phyloP scores from a whole-genome alignment of 2,888 invertebrate species.

The Pomacea canaliculata region DNA sequence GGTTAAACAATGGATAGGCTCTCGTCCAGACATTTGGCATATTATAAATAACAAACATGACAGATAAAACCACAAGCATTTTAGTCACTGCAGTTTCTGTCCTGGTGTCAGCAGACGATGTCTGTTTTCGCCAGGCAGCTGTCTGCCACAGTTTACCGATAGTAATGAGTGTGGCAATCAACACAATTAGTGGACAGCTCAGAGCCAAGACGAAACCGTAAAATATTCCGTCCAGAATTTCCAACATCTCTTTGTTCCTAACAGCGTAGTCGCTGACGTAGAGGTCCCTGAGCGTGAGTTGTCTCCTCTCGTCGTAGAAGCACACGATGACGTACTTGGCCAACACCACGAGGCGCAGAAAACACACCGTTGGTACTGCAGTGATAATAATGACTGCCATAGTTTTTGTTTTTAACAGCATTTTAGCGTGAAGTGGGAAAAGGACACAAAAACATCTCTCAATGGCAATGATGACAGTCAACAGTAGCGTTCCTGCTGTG shows the following conservation, averaged over 20 bases:
- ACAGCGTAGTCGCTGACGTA: too few species aligned
- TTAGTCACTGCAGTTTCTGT: conserved; percentile 8
- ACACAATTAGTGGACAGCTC: neutral
- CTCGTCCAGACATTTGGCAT: neutral
- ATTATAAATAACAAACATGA: neutral
- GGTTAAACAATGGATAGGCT: neutral
- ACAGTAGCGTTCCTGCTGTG: too few species aligned
- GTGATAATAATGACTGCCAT: too few species aligned
- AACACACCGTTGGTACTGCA: too few species aligned
- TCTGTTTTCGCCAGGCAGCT: neutral
- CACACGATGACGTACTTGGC: too few species aligned
- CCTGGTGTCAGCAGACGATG: neutral
- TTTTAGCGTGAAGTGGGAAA: neutral
- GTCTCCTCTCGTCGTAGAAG: too few species aligned
- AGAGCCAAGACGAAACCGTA: neutral
- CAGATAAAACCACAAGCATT: neutral
- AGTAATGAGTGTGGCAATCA: neutral
- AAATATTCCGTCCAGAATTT: neutral
- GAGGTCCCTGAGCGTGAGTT: too few species aligned
- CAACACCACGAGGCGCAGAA: too few species aligned
- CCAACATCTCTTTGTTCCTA: neutral
- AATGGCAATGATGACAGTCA: too few species aligned
- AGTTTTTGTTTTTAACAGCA: neutral
- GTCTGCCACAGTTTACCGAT: neutral
- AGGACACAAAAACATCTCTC: too few species aligned